Conservation (phyloP, 2,113 vertebrate genomes). For the Meriones unguiculatus region DNA sequence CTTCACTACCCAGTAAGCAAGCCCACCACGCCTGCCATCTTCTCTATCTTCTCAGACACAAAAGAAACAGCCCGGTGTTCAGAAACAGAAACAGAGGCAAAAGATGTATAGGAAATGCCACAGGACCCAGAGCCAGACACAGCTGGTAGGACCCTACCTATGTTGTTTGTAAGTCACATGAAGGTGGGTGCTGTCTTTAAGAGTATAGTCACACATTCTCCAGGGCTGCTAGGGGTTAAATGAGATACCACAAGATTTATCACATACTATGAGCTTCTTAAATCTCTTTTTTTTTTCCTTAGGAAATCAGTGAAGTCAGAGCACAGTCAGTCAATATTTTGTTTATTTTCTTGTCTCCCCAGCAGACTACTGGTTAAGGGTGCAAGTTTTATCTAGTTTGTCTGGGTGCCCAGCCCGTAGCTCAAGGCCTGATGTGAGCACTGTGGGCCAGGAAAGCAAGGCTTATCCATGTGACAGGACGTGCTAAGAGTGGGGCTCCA, state of each 20-base stretch:
- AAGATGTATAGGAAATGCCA: neutral
- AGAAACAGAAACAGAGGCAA: neutral
- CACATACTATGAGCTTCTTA: neutral
- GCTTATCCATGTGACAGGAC: neutral
- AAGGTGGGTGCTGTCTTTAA: neutral
- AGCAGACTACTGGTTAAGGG: neutral
- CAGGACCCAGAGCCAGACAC: neutral
- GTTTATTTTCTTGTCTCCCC: neutral
- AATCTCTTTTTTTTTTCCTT: neutral
- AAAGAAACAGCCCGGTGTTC: neutral
- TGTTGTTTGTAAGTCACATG: accelerated
- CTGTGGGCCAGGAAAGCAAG: neutral
- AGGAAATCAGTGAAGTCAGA: constrained; percentile 39
- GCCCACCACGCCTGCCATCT: neutral
- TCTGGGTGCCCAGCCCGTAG: neutral
- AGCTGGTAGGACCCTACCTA: neutral
- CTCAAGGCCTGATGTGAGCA: neutral
- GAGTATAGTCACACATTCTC: neutral
- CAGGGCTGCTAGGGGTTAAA: neutral
- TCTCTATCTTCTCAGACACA: neutral
- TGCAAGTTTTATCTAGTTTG: neutral
- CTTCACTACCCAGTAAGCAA: accelerated
- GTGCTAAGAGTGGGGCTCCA: neutral
- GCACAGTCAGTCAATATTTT: constrained; percentile 38
- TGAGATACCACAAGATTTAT: neutral